These are phyloP conservation scores for Actinostola sp. DNA, from an alignment of 92 coral and sea anemone genomes.

Conservation along the genomic window DNA sequence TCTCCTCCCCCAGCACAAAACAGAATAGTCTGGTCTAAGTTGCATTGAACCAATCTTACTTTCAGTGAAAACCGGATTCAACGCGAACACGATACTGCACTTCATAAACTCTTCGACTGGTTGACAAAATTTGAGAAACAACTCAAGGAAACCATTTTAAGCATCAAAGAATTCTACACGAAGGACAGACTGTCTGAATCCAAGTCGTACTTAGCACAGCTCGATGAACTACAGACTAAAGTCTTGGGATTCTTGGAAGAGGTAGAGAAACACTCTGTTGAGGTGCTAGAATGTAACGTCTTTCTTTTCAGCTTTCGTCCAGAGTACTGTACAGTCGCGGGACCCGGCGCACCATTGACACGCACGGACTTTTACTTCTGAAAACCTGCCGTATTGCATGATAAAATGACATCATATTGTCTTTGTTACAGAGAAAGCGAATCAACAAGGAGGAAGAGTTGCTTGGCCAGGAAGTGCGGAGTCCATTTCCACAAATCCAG, in stretches of 20 bases:
- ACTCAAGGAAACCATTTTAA: slow-evolving; percentile 64
- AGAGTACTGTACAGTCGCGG: no score
- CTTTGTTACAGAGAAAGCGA: slow-evolving; percentile 71
- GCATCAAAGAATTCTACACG: slow-evolving; percentile 82
- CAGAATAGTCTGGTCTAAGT: neutral
- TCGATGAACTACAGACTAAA: slow-evolving; percentile 72
- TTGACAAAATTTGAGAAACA: slow-evolving; percentile 84
- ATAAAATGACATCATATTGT: no score
- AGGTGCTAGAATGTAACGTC: no score
- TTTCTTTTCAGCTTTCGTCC: no score
- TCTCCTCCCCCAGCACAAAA: neutral
- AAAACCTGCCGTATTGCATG: no score
- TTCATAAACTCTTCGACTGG: slow-evolving; percentile 91
- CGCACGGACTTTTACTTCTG: no score
- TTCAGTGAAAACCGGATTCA: slow-evolving; percentile 82
- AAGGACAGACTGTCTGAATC: slow-evolving; percentile 94
- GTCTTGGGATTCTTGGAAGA: slow-evolving; percentile 82
- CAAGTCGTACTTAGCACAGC: slow-evolving; percentile 68
- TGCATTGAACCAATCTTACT: neutral
- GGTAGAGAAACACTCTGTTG: no score
- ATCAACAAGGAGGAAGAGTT: slow-evolving; percentile 93
- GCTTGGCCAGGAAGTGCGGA: slow-evolving; percentile 76
- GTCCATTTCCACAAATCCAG: slow-evolving; percentile 90
- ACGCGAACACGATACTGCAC: slow-evolving; percentile 89
- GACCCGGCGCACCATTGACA: no score